A percentile compares a stretch with the other conserved stretches of the same genome.
Evolutionary conservation across 2,888 invertebrate species (phyloP).

Genomic region (Girardia tigrina): DNA sequence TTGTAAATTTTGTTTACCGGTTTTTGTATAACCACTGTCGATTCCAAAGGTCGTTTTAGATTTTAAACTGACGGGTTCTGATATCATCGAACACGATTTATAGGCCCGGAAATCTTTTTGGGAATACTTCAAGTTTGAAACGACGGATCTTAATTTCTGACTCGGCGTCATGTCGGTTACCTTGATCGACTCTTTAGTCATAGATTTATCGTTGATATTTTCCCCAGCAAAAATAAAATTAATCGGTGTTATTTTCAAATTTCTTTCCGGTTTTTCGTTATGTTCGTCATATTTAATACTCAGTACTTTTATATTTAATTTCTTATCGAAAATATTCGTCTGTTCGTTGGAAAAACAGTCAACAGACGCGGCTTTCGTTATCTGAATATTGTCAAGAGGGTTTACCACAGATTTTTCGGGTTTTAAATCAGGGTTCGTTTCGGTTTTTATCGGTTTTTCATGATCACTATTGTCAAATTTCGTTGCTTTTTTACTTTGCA

Average conservation of each 20-base stretch:
- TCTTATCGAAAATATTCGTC: not conserved
- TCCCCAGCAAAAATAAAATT: not conserved
- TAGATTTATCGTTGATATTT: not conserved
- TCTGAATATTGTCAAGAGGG: not conserved
- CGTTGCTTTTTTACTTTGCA: not conserved
- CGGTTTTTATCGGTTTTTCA: not conserved
- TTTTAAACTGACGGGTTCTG: not conserved
- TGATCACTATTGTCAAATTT: not conserved
- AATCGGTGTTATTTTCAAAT: not conserved
- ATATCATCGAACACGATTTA: not conserved
- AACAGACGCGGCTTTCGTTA: not conserved
- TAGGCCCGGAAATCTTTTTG: not conserved
- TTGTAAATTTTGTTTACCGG: not conserved
- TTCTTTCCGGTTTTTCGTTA: not conserved
- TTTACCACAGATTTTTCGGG: not conserved
- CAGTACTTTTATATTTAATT: not conserved
- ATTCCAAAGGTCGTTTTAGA: not conserved
- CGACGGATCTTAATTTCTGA: not conserved
- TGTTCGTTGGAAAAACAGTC: not conserved
- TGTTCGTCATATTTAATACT: not conserved
- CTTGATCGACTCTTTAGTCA: not conserved
- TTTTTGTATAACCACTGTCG: not conserved
- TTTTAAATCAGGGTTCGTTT: too few relatives aligned
- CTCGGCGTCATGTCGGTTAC: not conserved
- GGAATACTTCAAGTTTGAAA: not conserved